A percentile compares a stretch with the other conserved stretches of the same genome.
These are phyloP conservation scores for Drosophila birchii DNA, from an alignment of 2,888 invertebrate genomes.

Conservation along the genomic window DNA sequence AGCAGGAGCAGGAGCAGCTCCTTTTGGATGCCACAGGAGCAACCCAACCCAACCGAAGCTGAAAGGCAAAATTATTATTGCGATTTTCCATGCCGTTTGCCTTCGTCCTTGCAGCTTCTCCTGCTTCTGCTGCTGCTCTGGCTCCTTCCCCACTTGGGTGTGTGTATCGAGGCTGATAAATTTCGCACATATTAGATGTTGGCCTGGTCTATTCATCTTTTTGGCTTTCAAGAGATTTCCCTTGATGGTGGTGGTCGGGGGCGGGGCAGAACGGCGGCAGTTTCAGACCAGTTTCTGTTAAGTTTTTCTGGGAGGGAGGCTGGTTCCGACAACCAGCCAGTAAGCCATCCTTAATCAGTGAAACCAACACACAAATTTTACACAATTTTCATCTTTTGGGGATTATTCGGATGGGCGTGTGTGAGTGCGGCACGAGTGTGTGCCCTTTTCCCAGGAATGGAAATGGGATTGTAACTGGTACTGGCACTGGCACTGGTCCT, in stretches of 20 bases:
- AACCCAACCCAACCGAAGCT: conserved; percentile 20
- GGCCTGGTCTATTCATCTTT: conserved; percentile 65
- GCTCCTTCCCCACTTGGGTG: not conserved
- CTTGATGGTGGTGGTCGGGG: conserved; percentile 37
- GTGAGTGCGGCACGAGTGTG: conserved; percentile 28
- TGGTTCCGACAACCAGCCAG: conserved; percentile 32
- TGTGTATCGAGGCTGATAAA: conserved; percentile 67
- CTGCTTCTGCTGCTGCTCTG: not conserved
- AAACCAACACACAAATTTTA: conserved; percentile 75
- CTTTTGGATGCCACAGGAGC: conserved; percentile 33
- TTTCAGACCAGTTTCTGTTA: conserved; percentile 2
- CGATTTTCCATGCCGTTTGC: conserved; percentile 75
- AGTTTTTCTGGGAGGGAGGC: conserved; percentile 7
- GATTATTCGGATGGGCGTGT: conserved; percentile 56
- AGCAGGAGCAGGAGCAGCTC: not conserved
- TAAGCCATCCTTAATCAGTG: conserved; percentile 76
- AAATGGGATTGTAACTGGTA: conserved; percentile 7
- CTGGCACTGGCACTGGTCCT: not conserved
- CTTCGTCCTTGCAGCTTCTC: conserved; percentile 44
- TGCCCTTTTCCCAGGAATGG: conserved; percentile 37
- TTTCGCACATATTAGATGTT: conserved; percentile 71
- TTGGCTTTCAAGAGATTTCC: conserved; percentile 68
- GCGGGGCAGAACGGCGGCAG: not conserved
- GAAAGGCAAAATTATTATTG: conserved; percentile 71
- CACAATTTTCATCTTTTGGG: conserved; percentile 73